Evolutionary conservation across 2,113 vertebrate genomes (phyloP).

Genomic region (Carassius carassius): DNA sequence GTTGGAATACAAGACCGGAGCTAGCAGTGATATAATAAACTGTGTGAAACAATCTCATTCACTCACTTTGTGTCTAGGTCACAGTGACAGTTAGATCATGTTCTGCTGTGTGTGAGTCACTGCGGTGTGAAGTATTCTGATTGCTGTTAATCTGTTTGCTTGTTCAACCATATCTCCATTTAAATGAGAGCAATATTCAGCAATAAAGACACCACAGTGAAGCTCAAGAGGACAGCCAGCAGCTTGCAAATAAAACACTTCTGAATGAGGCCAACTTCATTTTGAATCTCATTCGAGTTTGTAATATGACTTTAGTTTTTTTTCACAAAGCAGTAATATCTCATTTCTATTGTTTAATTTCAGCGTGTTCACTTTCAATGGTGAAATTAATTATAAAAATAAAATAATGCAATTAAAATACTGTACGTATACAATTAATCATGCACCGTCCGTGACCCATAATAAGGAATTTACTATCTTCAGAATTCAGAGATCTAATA

Average conservation of each 20-base stretch:
- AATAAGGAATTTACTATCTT: background rate
- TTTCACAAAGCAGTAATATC: background rate
- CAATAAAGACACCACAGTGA: constrained; percentile 2
- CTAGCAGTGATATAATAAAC: background rate
- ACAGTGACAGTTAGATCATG: background rate
- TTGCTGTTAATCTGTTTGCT: constrained; percentile 29
- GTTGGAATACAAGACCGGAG: background rate
- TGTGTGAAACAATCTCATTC: background rate
- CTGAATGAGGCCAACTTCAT: background rate
- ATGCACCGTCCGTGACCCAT: background rate
- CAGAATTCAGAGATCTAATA: background rate
- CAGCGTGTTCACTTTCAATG: background rate
- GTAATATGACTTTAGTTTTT: background rate
- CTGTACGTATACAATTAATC: background rate
- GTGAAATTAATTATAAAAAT: background rate
- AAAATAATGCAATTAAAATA: background rate
- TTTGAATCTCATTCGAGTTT: constrained; percentile 10
- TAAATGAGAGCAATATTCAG: constrained; percentile 23
- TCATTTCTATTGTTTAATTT: background rate
- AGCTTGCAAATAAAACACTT: background rate
- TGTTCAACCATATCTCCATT: constrained; percentile 21
- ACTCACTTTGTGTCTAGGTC: constrained; percentile 22
- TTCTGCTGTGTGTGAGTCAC: constrained; percentile 21
- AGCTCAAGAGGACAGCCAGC: constrained; percentile 18
- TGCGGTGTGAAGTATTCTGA: constrained; percentile 13